Base-by-base conservation (phyloP, 2,888 invertebrate genomes). In the Hirtodrosophila trivittata region DNA sequence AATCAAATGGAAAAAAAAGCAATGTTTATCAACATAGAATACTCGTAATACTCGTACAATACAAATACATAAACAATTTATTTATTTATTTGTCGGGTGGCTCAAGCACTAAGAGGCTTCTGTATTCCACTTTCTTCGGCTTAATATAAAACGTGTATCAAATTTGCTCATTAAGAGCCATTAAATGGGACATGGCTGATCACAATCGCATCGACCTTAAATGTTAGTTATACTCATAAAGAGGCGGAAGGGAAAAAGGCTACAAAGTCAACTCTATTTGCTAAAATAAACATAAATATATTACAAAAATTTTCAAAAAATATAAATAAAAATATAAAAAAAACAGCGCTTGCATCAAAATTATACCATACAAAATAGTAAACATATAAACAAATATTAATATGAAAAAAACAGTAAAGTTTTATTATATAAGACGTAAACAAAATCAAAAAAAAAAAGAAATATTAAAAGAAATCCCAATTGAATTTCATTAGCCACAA, bases 401-500 rank as follows among this genome's bases (percentile, higher is more conserved):
- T 12, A 42, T 26, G 18, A 50, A 3, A 42, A 16, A 21, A 46
- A 10, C 13, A 52, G 25, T 14, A 38, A 49, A 57, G 54, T 35
- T 32, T 39, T 3, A 46, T 9, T 9, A 46, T 1, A 26, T 3
- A 12, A 25, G n/a, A 41, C 4, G 13, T 26, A 26, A 42, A 60
- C 25, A 14, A 35, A 21, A 25, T 5, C 3, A 12, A 13, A 12
- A 30, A 4, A 33, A 16, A 10, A 45, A 42, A 38, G 10, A 12
- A 35, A 30, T 32, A 42, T 26, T 8, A 57, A 43, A 57, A 56
- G 33, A 33, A 33, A 64, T 41, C 43, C 52, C 35, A 70, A 71
- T 66, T 66, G 66, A 74, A 83, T 69, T 83, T 64, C 74, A 75
- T 66, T 78, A 83, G 71, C 57, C 80, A 78, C 65, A 65, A 46